Evolutionary conservation across 2,888 invertebrate genomes (phyloP), one percentile per base, ranked within the genome.

Genomic region (Pristionchus maxplancki): DNA sequence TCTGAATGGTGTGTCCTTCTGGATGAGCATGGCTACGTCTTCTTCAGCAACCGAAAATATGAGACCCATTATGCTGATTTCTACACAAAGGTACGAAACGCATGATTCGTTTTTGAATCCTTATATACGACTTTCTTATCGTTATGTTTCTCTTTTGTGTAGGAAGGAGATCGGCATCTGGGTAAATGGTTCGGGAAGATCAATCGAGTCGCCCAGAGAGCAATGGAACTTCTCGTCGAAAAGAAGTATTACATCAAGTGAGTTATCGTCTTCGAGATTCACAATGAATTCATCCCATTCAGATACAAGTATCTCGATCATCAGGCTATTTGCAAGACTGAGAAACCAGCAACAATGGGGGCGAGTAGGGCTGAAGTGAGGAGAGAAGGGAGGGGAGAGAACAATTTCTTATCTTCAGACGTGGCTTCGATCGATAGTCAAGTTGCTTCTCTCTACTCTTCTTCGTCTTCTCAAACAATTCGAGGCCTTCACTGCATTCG

Each of bases 21-120:
- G 81, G 94, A 94, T 88, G 94, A 94, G 88, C 93, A 94, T 87
- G 94, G 91, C 48, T 94, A 93, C 87, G 93, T 94, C 20, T 91
- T 93, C 89, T 94, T 92, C 92, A 92, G 92, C 87, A 93, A 93
- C 83, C 90, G 91, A 58, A 89, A 89, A 64, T 91, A 90, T n/a
- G 91, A 90, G 40, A 91, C 91, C 15, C 62, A 89, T 62, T 92
- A 91, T 67, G 92, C 90, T 74, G 90, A 90, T 28, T 88, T 89
- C 62, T 91, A 91, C 85, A 64, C 90, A 15, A 88, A 78, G 87
- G 91, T 91, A 44, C 62, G 87, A 53, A 50, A 86, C 28, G 28
- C 64, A 84, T 78, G 50, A 90, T 44, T 34, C 50, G 15, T 17
- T 15, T 62, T 28, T n/a, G 15, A 15, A 15, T 24, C 24, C 24